Percentiles rank a stretch among this genome's conserved stretches.
phyloP scores from a whole-genome alignment of 1,140 invertebrate species.

The Lepidurus arcticus region DNA sequence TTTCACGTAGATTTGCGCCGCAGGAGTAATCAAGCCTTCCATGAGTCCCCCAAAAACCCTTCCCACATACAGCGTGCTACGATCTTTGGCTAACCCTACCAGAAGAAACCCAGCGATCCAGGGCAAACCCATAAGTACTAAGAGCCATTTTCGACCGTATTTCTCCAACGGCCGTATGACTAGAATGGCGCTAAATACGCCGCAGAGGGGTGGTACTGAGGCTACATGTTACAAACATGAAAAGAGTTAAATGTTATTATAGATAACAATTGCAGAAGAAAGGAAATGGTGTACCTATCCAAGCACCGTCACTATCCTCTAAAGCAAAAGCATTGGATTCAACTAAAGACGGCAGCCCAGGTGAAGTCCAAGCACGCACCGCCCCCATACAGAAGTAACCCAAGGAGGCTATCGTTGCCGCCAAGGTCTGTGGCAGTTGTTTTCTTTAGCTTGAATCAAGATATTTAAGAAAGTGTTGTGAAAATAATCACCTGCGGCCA shows the following conservation, averaged over 20 bases:
- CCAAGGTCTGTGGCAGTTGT: not conserved
- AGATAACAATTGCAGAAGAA: not conserved
- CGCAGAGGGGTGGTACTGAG: conserved; percentile 31
- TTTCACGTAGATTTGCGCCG: conserved; percentile 58
- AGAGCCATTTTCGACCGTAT: conserved; percentile 44
- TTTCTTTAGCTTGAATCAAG: too few species aligned
- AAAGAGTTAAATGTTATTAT: not conserved
- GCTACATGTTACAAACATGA: conserved; percentile 24
- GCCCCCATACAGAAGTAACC: conserved; percentile 32
- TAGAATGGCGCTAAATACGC: conserved; percentile 28
- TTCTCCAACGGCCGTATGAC: conserved; percentile 42
- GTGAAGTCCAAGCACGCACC: conserved; percentile 32
- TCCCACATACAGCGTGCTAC: conserved; percentile 50
- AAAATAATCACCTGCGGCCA: too few species aligned
- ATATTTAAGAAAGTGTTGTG: too few species aligned
- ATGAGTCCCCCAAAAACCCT: conserved; percentile 59
- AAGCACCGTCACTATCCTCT: not conserved
- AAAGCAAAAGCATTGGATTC: conserved; percentile 20
- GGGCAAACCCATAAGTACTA: conserved; percentile 43
- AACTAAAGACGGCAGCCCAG: conserved; percentile 28
- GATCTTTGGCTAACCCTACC: conserved; percentile 40
- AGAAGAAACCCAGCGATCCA: conserved; percentile 44
- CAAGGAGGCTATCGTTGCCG: conserved; percentile 27
- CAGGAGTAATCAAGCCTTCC: conserved; percentile 54
- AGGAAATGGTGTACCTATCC: conserved; percentile 29